Conservation (phyloP, 2,888 invertebrate genomes). For the Pomacea canaliculata region DNA sequence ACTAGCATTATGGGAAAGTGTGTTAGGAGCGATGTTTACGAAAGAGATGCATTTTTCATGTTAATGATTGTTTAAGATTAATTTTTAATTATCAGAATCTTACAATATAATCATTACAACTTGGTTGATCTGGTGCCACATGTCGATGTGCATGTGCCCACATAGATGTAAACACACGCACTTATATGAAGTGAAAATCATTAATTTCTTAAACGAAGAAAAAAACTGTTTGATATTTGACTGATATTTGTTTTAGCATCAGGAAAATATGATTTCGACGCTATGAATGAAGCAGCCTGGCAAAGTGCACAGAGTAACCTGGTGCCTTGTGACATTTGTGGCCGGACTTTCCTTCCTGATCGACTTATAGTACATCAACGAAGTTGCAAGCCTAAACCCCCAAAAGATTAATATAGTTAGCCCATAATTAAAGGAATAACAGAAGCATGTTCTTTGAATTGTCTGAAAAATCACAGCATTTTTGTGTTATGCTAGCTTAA, state of each 20-base stretch:
- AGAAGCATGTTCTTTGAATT: background rate
- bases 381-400: constrained; percentile 72
- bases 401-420: constrained; percentile 15
- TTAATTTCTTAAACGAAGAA: too few species aligned
- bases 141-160: too few species aligned
- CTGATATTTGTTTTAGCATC: constrained; percentile 33
- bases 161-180: too few species aligned
- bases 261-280: constrained; percentile 70
- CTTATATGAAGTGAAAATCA: too few species aligned
- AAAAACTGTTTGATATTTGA: too few species aligned
- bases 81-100: too few species aligned
- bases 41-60: background rate
- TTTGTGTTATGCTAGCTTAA: background rate
- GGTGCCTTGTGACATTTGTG: constrained; percentile 76
- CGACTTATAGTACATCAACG: constrained; percentile 76
- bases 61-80: background rate
- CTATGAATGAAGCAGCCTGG: constrained; percentile 74
- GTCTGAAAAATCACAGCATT: background rate
- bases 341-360: constrained; percentile 79
- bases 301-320: constrained; percentile 75
- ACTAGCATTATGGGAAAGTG: too few species aligned
- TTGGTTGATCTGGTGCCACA: too few species aligned
- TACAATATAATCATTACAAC: too few species aligned
- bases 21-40: too few species aligned
- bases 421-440: background rate